These are phyloP conservation scores for Tragelaphus imberbis DNA, from an alignment of 2,113 vertebrate species.

Conservation along the genomic window DNA sequence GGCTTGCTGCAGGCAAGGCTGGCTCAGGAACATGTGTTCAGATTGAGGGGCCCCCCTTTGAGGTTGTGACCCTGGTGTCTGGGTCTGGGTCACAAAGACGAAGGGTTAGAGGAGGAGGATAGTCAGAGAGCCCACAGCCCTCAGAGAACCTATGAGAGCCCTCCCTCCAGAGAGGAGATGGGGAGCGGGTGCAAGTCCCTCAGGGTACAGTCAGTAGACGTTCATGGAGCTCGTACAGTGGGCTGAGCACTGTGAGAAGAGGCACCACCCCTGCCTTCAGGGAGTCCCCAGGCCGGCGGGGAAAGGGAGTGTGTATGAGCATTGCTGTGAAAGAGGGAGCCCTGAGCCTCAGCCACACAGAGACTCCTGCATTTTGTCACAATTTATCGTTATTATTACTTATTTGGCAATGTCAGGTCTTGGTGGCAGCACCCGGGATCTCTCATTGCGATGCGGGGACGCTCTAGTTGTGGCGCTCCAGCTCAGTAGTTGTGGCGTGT, in stretches of 20 bases:
- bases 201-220: background rate
- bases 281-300: background rate
- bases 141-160: background rate
- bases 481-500: background rate
- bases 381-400: background rate
- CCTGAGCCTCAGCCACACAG: background rate
- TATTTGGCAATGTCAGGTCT: background rate
- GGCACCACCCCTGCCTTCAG: background rate
- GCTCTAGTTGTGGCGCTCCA: background rate
- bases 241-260: background rate
- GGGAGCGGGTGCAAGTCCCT: background rate
- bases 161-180: background rate
- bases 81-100: background rate
- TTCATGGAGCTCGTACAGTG: background rate
- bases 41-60: background rate
- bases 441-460: fast-evolving
- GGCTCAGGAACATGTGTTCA: background rate
- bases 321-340: background rate
- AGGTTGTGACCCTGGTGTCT: background rate
- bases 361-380: background rate
- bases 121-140: background rate
- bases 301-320: background rate
- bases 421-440: background rate
- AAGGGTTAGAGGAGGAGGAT: background rate
- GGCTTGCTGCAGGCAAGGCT: background rate